phyloP scores from a whole-genome alignment of 2,888 invertebrate genomes.

The Trissolcus japonicus region DNA sequence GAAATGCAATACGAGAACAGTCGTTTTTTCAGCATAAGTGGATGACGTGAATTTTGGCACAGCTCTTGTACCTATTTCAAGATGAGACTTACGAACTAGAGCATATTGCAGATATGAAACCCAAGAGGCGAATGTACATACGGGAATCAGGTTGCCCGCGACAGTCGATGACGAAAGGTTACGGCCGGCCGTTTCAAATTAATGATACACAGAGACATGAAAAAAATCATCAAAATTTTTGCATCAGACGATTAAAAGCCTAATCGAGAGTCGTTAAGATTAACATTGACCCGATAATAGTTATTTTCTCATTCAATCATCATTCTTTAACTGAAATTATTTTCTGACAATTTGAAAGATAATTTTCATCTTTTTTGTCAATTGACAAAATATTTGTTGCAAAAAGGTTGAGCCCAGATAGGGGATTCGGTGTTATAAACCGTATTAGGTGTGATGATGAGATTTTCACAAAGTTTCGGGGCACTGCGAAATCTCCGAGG shows the following conservation, averaged over 20 bases:
- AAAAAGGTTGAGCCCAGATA: no score
- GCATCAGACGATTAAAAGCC: no score
- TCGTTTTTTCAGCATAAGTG: no score
- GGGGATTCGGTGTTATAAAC: no score
- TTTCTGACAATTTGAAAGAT: background rate
- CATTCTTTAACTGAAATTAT: no score
- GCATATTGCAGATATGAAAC: constrained; percentile 48
- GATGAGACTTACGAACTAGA: constrained; percentile 40
- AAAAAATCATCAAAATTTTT: constrained; percentile 16
- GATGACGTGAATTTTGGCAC: constrained; percentile 43
- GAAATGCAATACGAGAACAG: no score
- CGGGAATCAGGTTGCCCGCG: constrained; percentile 29
- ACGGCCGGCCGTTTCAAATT: constrained; percentile 37
- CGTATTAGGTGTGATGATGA: constrained; percentile 20
- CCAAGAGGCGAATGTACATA: constrained; percentile 13
- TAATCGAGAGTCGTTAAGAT: constrained; percentile 4
- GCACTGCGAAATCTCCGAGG: constrained; percentile 20
- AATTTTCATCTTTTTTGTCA: background rate
- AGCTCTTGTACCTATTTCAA: constrained; percentile 49
- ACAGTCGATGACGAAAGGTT: constrained; percentile 34
- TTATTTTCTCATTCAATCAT: no score
- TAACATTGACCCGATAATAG: constrained; percentile 2
- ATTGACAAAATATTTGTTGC: background rate
- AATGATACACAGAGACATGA: constrained; percentile 24
- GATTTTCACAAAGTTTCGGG: constrained; percentile 12